Evolutionary conservation across 2,113 vertebrate species (phyloP).

Genomic region (Aegithalos caudatus): DNA sequence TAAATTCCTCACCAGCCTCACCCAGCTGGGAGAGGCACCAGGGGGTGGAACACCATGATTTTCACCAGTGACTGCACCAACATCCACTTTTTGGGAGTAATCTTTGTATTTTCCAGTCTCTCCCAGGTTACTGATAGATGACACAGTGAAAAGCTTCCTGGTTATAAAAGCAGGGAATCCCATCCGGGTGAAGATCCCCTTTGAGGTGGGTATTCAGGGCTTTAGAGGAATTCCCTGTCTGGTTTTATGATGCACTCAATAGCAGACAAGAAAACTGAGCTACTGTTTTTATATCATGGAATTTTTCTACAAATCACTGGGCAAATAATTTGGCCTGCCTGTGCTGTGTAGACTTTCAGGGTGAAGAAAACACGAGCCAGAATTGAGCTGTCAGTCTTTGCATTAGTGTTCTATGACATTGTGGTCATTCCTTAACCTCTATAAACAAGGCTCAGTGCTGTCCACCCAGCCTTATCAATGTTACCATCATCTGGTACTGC

Average conservation of each 20-base stretch:
- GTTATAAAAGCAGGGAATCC: conserved; percentile 81
- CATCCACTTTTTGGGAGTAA: not conserved
- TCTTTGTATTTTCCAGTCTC: conserved; percentile 71
- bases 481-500: not conserved
- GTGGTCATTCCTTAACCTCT: not conserved
- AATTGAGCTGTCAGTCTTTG: not conserved
- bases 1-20: not conserved
- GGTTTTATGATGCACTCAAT: not conserved
- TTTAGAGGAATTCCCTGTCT: not conserved
- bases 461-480: no score
- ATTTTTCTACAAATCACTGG: not conserved
- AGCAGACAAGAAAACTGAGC: not conserved
- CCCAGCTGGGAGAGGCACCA: not conserved
- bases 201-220: conserved; percentile 75
- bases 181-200: conserved; percentile 79
- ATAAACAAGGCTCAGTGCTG: not conserved
- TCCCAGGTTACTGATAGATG: conserved; percentile 79
- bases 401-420: not conserved
- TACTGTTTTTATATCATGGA: not conserved
- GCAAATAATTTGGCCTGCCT: not conserved
- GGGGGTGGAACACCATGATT: not conserved
- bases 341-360: not conserved
- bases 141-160: conserved; percentile 78
- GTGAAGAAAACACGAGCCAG: not conserved
- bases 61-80: not conserved